Evolutionary conservation across 2,113 vertebrate species (phyloP).

Genomic region (Smithornis capensis): DNA sequence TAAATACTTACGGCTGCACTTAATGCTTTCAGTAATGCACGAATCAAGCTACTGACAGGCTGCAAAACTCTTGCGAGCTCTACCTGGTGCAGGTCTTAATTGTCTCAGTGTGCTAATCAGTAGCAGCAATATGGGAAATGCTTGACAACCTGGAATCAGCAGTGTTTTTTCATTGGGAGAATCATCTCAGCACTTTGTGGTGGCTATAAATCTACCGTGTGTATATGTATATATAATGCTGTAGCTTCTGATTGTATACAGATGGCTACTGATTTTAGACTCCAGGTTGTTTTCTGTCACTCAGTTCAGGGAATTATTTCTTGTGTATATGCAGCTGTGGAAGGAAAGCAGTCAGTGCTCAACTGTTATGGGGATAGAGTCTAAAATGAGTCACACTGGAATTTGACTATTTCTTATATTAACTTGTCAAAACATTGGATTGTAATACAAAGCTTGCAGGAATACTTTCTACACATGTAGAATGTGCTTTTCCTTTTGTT

Average conservation of each 20-base stretch:
- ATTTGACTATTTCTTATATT: slow-evolving; percentile 41
- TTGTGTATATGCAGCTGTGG: background rate
- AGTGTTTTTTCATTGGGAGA: background rate
- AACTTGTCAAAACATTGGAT: slow-evolving; percentile 59
- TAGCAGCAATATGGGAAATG: background rate
- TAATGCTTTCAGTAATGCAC: background rate
- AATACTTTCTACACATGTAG: background rate
- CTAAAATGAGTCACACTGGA: slow-evolving; percentile 45
- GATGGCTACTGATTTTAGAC: background rate
- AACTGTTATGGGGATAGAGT: background rate
- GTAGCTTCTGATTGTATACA: background rate
- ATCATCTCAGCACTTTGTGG: background rate
- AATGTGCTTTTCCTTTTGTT: slow-evolving; percentile 27
- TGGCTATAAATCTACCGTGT: background rate
- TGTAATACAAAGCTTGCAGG: slow-evolving; percentile 29
- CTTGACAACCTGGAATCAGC: background rate
- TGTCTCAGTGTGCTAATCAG: background rate
- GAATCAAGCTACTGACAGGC: background rate
- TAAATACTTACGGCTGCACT: background rate
- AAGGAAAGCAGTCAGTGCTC: background rate
- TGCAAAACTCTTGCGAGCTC: background rate
- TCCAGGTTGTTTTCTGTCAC: background rate
- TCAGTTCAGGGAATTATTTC: background rate
- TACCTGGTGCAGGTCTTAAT: background rate
- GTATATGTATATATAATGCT: background rate